Evolutionary conservation across 2,888 invertebrate species (phyloP).

Genomic region (Stegophylla sp.): DNA sequence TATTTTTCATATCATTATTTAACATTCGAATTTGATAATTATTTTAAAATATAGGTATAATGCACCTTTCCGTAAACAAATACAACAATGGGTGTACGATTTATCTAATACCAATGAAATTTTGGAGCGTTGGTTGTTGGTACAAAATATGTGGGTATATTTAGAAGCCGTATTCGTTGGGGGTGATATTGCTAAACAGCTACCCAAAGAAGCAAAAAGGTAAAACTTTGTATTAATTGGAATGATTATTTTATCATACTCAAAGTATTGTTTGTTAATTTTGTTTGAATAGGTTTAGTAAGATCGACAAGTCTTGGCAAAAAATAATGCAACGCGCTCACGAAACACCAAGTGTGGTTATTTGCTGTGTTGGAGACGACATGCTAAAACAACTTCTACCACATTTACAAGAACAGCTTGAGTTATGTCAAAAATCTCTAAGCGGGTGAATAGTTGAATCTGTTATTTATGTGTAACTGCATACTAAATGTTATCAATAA

Average conservation of each 20-base stretch:
- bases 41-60: constrained; percentile 75
- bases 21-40: no score
- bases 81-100: constrained; percentile 93
- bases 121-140: constrained; percentile 91
- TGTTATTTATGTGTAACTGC: no score
- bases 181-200: constrained; percentile 96
- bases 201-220: constrained; percentile 91
- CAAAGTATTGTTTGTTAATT: neutral
- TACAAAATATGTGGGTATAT: constrained; percentile 98
- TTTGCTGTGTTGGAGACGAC: constrained; percentile 96
- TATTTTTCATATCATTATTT: no score
- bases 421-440: constrained; percentile 94
- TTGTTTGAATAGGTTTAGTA: constrained; percentile 73
- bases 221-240: constrained; percentile 57
- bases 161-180: constrained; percentile 97
- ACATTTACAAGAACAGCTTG: constrained; percentile 93
- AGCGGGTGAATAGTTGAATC: constrained; percentile 71
- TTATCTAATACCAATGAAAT: constrained; percentile 95
- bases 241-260: neutral
- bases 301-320: constrained; percentile 98
- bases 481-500: constrained; percentile 2
- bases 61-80: constrained; percentile 94
- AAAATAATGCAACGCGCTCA: constrained; percentile 97
- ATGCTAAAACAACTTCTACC: constrained; percentile 88
- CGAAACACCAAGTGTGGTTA: constrained; percentile 93